Evolutionary conservation across 2,888 invertebrate genomes (phyloP).

Genomic region (Chalcis sispes): DNA sequence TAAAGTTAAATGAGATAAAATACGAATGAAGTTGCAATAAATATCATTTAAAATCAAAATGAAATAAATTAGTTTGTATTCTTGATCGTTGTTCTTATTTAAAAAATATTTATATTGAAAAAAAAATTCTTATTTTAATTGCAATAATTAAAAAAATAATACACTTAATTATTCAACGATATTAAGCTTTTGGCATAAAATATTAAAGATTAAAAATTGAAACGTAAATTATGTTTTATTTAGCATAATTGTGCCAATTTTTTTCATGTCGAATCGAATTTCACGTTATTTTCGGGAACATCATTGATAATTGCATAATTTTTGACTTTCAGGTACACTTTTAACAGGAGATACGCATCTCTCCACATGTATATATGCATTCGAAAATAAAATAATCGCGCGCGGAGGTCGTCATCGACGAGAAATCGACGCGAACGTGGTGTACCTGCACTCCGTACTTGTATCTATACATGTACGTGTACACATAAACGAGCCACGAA

Average conservation of each 20-base stretch:
- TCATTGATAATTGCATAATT: conserved; percentile 33
- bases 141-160: too few relatives aligned
- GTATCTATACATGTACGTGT: not conserved
- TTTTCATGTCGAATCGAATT: conserved; percentile 3
- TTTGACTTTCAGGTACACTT: conserved; percentile 21
- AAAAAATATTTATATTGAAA: too few relatives aligned
- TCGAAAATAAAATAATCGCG: conserved; percentile 22
- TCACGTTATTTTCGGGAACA: conserved; percentile 1
- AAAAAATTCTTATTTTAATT: too few relatives aligned
- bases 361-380: too few relatives aligned
- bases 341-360: conserved; percentile 18
- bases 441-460: not conserved
- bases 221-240: conserved; percentile 24
- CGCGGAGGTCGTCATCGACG: not conserved
- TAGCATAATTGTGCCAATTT: conserved; percentile 22
- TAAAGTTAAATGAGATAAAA: too few relatives aligned
- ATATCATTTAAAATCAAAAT: too few relatives aligned
- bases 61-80: too few relatives aligned
- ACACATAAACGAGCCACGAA: not conserved
- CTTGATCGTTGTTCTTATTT: too few relatives aligned
- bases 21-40: too few relatives aligned
- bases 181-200: too few relatives aligned
- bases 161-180: too few relatives aligned
- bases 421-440: conserved; percentile 1
- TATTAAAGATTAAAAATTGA: too few relatives aligned